Evolutionary conservation across 2,888 invertebrate species (phyloP), one percentile per base, ranked within the genome.

Genomic region (Phengaris arion): DNA sequence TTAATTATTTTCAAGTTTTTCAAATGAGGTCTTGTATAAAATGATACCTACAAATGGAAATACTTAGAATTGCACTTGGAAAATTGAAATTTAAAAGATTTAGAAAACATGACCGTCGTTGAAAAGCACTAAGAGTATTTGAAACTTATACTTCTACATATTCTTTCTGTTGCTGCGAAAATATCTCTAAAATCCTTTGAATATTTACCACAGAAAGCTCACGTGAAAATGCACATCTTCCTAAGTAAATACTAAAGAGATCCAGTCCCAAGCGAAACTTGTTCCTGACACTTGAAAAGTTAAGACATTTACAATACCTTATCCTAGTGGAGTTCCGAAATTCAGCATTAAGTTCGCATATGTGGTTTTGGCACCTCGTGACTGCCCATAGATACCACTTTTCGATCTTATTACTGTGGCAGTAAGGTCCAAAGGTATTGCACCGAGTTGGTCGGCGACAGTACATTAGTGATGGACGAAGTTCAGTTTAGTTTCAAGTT

Each of bases 191-290:
- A 64, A 64, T 13, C 64, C 35, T 64, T 45, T 45, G 6, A 64
- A 64, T 64, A 13, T 64, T 64, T 12, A 35, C 64, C 13, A 6
- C 13, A 6, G 35, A 64, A 8, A 64, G 64, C 64, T 35, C 13
- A 64, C 13, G 64, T 64, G 64, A 64, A 35, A 52, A 52, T 52
- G 10, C 52, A 10, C 52, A 12, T 35, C 35, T 64, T 64, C 7
- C 64, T 64, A 35, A 45, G 64, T 64, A 64, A 64, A 64, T 64
- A 45, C 22, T 59, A 59, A 35, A 45, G 64, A 64, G 35, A 64
- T 59, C 59, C 6, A 59, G 6, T 35, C 64, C 35, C 64, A 45
- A 45, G 22, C 15, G 57, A 15, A 57, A 59, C 22, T 22, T 22
- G 52, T 52, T 52, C 12, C 64, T 64, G 12, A 35, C 64, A 13